Percentiles rank a stretch among this genome's conserved stretches.
phyloP scores from a whole-genome alignment of 2,113 vertebrate species.

The Gallinago paraguaiae region DNA sequence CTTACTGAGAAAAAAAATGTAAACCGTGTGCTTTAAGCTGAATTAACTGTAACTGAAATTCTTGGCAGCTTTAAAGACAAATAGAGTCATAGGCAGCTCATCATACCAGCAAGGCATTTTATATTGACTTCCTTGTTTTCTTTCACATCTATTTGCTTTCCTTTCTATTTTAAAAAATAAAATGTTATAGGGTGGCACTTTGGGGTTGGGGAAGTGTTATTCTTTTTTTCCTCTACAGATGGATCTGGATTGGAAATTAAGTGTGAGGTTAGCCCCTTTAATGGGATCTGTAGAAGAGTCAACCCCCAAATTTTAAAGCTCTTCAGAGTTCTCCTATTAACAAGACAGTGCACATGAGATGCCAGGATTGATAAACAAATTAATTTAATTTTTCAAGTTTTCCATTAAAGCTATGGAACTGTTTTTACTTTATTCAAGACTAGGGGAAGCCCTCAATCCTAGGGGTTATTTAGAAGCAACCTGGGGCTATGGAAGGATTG shows the following conservation, averaged over 20 bases:
- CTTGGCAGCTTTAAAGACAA: constrained; percentile 5
- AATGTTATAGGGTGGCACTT: neutral
- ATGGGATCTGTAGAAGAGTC: neutral
- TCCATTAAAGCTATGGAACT: neutral
- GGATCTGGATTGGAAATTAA: neutral
- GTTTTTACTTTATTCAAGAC: neutral
- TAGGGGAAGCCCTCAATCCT: neutral
- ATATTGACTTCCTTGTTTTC: neutral
- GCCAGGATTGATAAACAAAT: neutral
- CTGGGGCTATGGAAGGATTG: rapidly evolving
- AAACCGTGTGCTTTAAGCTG: neutral
- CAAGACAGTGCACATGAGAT: neutral
- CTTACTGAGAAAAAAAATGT: neutral
- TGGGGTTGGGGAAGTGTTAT: neutral
- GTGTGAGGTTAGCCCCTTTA: neutral
- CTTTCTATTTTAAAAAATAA: neutral
- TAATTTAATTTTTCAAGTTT: neutral
- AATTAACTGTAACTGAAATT: constrained; percentile 30
- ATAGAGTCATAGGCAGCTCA: neutral
- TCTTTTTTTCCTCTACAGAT: neutral
- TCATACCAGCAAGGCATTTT: neutral
- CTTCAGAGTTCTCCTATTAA: neutral
- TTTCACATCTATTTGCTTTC: neutral
- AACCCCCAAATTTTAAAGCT: neutral
- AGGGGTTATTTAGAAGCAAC: neutral